Base-by-base conservation (phyloP, 1,140 invertebrate genomes). In the Cherax quadricarinatus region DNA sequence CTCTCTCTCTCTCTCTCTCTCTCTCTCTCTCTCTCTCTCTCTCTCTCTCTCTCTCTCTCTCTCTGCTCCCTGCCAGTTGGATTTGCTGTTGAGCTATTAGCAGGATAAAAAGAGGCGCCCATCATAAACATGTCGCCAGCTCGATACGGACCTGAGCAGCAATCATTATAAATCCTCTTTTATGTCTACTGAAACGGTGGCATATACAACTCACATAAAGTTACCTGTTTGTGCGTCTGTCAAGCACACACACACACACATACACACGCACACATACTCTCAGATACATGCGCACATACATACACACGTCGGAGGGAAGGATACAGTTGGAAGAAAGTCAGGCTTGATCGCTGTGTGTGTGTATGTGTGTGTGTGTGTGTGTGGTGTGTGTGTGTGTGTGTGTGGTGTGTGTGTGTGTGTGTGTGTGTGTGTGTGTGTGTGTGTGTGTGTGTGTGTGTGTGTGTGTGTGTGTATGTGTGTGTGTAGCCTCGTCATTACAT, bases 131-230 rank as follows among this genome's bases (percentile, higher is more conserved):
- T 91, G 84, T 91, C 89, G 66, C 84, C 83, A 75, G 78, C 84
- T 86, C 89, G 89, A 91, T 91, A 91, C 89, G 89, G 89, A 24
- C 75, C 89, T 91, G 89, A 79, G 89, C 89, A 91, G 89, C 89
- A 91, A 91, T 91, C 89, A 91, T 91, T 91, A 86, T 91, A 91
- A 91, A 91, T 91, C 89, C 83, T 86, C 89, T 91, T 91, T 91
- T 91, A 91, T 91, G 89, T 91, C 89, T 91, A 86, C 83, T 86
- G 83, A 86, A 91, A 84, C 89, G 83, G 75, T 80, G 89, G 89
- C 84, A 91, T 91, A 91, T 86, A 91, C 89, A 91, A 91, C 89
- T 86, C 84, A 91, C 89, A 91, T 91, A 91, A 91, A 91, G 83
- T 91, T 86, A 91, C 83, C 89, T 91, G 89, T 86, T 86, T 91